phyloP scores from a whole-genome alignment of 1,140 invertebrate species.

The Latrodectus geometricus region DNA sequence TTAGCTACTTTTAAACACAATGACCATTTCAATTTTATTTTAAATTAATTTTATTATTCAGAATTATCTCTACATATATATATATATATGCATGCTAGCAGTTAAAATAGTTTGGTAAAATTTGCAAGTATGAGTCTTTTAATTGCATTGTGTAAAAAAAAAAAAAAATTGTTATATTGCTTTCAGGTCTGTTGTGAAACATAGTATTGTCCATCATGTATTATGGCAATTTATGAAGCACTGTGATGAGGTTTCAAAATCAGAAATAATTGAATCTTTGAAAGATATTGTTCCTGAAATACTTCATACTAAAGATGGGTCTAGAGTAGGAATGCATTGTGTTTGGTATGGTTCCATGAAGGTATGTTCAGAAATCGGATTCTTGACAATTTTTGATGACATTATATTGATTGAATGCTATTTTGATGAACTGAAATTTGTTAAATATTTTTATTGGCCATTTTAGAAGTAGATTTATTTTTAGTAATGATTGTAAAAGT shows the following conservation, averaged over 20 bases:
- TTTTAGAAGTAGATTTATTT: too few relatives aligned
- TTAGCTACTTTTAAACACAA: too few relatives aligned
- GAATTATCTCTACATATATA: too few relatives aligned
- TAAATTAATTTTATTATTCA: too few relatives aligned
- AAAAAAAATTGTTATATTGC: conserved; percentile 12
- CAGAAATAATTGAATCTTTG: conserved; percentile 80
- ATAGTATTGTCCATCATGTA: conserved; percentile 79
- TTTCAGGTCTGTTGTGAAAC: conserved; percentile 70
- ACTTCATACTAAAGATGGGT: conserved; percentile 85
- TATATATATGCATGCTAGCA: not conserved
- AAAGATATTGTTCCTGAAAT: conserved; percentile 81
- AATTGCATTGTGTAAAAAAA: conserved; percentile 9
- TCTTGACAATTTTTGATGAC: too few relatives aligned
- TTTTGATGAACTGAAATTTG: too few relatives aligned
- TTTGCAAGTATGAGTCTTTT: too few relatives aligned
- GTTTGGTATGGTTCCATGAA: conserved; percentile 90
- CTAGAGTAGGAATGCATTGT: conserved; percentile 82
- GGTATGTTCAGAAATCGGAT: conserved; percentile 65
- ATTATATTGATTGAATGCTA: too few relatives aligned
- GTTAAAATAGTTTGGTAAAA: too few relatives aligned
- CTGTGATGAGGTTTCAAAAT: conserved; percentile 69
- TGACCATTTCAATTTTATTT: too few relatives aligned
- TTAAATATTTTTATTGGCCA: too few relatives aligned
- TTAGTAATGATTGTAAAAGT: too few relatives aligned
- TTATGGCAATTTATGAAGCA: conserved; percentile 83